Conservation (phyloP, 2,113 vertebrate genomes). For the Malaclemys terrapin region DNA sequence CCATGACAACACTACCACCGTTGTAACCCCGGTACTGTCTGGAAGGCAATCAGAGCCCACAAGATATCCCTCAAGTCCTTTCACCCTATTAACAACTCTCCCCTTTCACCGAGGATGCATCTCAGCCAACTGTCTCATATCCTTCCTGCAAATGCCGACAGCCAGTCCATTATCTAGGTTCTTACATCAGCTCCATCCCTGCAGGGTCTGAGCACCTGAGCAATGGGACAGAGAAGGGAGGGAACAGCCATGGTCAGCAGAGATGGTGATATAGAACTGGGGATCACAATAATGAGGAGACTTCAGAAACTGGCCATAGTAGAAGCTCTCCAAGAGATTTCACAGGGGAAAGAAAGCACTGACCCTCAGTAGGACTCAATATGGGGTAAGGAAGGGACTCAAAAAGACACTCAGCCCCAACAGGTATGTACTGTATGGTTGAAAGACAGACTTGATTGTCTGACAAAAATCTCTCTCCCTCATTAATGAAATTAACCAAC, state of each 20-base stretch:
- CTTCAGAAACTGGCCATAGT: background rate
- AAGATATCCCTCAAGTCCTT: too few relatives aligned
- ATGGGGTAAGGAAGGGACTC: background rate
- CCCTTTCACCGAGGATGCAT: background rate
- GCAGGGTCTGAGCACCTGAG: constrained; percentile 42
- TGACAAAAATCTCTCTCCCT: background rate
- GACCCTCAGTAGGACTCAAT: background rate
- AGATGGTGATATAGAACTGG: background rate
- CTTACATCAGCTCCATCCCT: constrained; percentile 34
- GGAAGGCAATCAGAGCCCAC: too few relatives aligned
- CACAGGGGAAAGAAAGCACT: background rate
- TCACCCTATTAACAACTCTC: too few relatives aligned
- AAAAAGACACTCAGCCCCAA: background rate
- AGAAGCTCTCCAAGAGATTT: background rate
- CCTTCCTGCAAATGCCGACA: background rate
- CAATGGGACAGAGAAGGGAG: constrained; percentile 5
- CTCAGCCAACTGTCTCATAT: background rate
- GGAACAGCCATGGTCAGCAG: background rate
- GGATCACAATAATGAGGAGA: background rate
- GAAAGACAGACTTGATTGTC: background rate
- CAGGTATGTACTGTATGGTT: background rate
- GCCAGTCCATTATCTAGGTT: background rate
- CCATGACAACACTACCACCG: too few relatives aligned
- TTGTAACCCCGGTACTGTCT: too few relatives aligned
- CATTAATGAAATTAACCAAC: background rate